Evolutionary conservation across 2,797 vertebrate species (phyloP).

Genomic region (Fringilla coelebs): DNA sequence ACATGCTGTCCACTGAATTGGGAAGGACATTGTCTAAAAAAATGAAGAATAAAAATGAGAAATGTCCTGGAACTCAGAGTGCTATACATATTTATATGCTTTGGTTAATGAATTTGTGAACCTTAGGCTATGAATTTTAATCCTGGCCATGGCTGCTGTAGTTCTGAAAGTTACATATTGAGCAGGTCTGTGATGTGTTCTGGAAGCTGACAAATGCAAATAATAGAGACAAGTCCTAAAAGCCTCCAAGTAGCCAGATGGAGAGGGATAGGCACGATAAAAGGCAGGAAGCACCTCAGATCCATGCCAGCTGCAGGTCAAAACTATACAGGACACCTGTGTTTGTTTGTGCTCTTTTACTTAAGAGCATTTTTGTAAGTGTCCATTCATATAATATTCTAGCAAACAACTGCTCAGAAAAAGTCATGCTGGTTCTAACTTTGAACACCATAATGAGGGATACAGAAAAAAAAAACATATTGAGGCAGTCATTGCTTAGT

Average conservation of each 20-base stretch:
- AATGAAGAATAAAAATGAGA: neutral
- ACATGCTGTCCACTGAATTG: neutral
- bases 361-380: neutral
- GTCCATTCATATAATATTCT: neutral
- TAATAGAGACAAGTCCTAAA: neutral
- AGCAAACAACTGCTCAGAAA: neutral
- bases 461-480: neutral
- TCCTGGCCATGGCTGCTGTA: neutral
- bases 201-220: neutral
- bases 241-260: constrained; percentile 26
- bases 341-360: neutral
- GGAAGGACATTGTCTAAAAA: constrained; percentile 7
- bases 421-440: neutral
- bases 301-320: neutral
- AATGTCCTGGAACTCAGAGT: neutral
- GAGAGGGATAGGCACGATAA: neutral
- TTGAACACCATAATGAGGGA: neutral
- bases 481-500: neutral
- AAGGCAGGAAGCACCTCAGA: neutral
- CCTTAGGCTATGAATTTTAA: constrained; percentile 35
- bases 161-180: neutral
- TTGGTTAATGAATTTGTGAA: constrained; percentile 46
- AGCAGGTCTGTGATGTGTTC: neutral
- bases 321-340: neutral
- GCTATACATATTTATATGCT: neutral